phyloP scores from a whole-genome alignment of 1,140 invertebrate genomes.

The Drosophila biarmipes region DNA sequence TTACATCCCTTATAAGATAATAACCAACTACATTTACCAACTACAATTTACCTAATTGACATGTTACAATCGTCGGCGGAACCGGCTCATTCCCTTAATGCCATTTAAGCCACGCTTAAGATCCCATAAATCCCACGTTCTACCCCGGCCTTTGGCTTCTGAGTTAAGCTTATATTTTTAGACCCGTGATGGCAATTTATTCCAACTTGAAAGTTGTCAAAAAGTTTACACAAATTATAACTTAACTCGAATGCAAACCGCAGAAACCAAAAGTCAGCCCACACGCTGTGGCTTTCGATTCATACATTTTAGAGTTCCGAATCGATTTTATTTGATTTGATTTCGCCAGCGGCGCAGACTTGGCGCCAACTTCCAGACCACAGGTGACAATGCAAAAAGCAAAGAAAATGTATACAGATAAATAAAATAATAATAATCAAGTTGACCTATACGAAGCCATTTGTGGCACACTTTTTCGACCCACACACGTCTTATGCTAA shows the following conservation, averaged over 20 bases:
- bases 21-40: not conserved
- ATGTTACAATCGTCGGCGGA: not conserved
- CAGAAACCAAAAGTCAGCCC: slow-evolving; percentile 56
- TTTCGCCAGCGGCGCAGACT: slow-evolving; percentile 58
- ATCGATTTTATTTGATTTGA: slow-evolving; percentile 72
- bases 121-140: slow-evolving; percentile 13
- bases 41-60: slow-evolving; percentile 3
- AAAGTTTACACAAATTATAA: slow-evolving; percentile 75
- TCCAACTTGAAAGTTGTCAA: slow-evolving; percentile 69
- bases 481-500: slow-evolving; percentile 60
- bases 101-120: slow-evolving; percentile 1
- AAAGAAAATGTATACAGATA: slow-evolving; percentile 16
- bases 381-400: slow-evolving; percentile 71
- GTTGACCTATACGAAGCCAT: slow-evolving; percentile 52
- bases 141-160: slow-evolving; percentile 36
- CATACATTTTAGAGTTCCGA: slow-evolving; percentile 51
- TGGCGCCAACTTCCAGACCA: slow-evolving; percentile 61
- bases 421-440: slow-evolving; percentile 40
- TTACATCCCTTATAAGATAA: not conserved
- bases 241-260: slow-evolving; percentile 65
- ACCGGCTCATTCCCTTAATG: slow-evolving; percentile 7
- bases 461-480: slow-evolving; percentile 62
- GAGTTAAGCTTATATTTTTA: slow-evolving; percentile 72
- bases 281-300: slow-evolving; percentile 51
- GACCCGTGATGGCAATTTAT: slow-evolving; percentile 57